Conservation (phyloP, 2,113 vertebrate genomes). For the Ifrita kowaldi region DNA sequence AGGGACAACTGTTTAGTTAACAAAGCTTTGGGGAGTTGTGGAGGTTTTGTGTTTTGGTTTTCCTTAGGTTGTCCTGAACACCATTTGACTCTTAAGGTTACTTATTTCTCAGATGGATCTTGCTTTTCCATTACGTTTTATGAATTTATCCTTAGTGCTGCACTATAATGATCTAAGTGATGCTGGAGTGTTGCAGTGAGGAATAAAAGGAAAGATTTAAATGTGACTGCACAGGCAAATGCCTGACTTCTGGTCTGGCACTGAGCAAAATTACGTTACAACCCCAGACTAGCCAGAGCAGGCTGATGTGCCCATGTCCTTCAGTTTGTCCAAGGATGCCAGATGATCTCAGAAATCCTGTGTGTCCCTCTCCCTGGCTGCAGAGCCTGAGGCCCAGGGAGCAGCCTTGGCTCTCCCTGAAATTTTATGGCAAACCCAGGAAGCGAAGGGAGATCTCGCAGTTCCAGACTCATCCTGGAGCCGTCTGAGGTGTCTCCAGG, state of each 20-base stretch:
- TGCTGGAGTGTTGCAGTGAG: not conserved
- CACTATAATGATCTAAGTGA: not conserved
- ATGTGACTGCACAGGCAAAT: not conserved
- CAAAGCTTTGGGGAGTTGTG: not conserved
- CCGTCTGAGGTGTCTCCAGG: not conserved
- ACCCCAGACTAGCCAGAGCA: not conserved
- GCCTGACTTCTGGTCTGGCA: not conserved
- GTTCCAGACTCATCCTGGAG: not conserved
- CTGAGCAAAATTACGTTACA: not conserved
- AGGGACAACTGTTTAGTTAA: slow-evolving; percentile 38
- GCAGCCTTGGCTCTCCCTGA: not conserved
- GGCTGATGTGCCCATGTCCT: accelerated
- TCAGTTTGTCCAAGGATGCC: not conserved
- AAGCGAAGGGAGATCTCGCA: accelerated
- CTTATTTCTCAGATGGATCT: not conserved
- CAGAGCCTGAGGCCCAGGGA: not conserved
- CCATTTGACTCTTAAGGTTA: not conserved
- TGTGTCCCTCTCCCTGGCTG: not conserved
- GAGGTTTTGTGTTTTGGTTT: not conserved
- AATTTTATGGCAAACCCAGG: not conserved
- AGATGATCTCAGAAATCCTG: not conserved
- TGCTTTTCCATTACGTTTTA: not conserved
- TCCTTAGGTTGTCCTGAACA: not conserved
- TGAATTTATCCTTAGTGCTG: not conserved
- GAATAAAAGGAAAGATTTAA: not conserved